phyloP scores from a whole-genome alignment of 1,140 invertebrate genomes.

The Aleiodes sp. region DNA sequence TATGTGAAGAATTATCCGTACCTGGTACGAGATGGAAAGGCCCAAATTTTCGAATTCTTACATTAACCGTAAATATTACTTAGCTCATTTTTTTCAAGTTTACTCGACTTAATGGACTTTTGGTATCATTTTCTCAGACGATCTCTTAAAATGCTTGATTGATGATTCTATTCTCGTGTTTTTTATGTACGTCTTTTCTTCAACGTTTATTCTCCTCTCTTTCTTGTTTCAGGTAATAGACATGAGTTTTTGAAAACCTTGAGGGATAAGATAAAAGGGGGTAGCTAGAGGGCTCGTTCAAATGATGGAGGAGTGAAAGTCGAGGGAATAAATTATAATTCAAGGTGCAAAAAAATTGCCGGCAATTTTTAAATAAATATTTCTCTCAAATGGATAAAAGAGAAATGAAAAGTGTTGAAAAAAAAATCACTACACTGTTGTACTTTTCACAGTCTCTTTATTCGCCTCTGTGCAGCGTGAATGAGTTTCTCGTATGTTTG shows the following conservation, averaged over 20 bases:
- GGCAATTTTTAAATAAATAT: neutral
- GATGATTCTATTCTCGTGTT: no score
- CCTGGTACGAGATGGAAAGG: neutral
- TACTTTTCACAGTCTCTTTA: conserved; percentile 16
- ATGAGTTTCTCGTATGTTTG: conserved; percentile 24
- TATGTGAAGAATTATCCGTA: neutral
- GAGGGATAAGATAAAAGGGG: neutral
- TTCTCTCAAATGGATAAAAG: neutral
- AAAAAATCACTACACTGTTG: neutral
- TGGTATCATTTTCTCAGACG: neutral
- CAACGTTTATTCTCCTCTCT: no score
- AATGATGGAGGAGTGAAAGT: neutral
- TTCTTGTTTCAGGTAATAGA: neutral
- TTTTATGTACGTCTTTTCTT: no score
- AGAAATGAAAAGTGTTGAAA: conserved; percentile 3
- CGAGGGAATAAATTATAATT: neutral
- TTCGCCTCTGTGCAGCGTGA: conserved; percentile 20
- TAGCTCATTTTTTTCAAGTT: neutral
- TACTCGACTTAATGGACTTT: neutral
- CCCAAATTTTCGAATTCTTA: neutral
- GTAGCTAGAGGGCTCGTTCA: neutral
- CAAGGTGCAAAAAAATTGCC: neutral
- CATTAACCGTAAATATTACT: conserved; percentile 9
- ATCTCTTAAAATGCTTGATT: neutral
- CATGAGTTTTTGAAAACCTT: neutral